A percentile compares a stretch with the other conserved stretches of the same genome.
phyloP scores from a whole-genome alignment of 1,140 invertebrate genomes.

The Paraescarpia echinospica region DNA sequence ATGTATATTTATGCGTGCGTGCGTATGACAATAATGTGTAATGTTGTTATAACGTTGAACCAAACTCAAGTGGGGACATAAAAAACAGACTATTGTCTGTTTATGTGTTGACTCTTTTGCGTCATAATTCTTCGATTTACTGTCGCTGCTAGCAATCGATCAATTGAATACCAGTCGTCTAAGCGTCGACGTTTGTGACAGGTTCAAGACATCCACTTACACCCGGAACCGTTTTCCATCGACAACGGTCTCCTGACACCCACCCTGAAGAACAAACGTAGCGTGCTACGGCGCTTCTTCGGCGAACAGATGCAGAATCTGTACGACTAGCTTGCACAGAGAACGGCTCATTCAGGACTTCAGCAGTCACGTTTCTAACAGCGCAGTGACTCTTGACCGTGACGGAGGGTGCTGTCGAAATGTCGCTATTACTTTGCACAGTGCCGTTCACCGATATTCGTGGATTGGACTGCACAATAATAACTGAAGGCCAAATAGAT shows the following conservation, averaged over 20 bases:
- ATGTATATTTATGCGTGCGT: too few relatives aligned
- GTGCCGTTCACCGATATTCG: too few relatives aligned
- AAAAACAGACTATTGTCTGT: too few relatives aligned
- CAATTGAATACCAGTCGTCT: not conserved
- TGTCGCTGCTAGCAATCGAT: too few relatives aligned
- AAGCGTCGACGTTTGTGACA: conserved; percentile 51
- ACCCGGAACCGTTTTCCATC: conserved; percentile 90
- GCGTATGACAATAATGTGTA: too few relatives aligned
- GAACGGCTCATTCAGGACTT: not conserved
- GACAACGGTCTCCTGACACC: conserved; percentile 96
- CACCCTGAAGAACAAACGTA: conserved; percentile 92
- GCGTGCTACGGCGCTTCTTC: conserved; percentile 41
- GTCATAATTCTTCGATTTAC: too few relatives aligned
- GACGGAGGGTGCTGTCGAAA: too few relatives aligned
- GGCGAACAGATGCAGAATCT: not conserved
- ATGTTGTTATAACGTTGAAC: too few relatives aligned
- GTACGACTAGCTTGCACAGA: not conserved
- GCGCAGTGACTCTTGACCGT: too few relatives aligned
- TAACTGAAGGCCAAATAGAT: not conserved
- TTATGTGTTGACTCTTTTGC: too few relatives aligned
- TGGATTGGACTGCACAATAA: not conserved
- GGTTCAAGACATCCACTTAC: conserved; percentile 93
- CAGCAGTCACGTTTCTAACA: too few relatives aligned
- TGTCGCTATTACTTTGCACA: not conserved
- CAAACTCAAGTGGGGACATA: too few relatives aligned